Base-by-base conservation (phyloP, 2,113 vertebrate genomes). In the Xyrauchen texanus region DNA sequence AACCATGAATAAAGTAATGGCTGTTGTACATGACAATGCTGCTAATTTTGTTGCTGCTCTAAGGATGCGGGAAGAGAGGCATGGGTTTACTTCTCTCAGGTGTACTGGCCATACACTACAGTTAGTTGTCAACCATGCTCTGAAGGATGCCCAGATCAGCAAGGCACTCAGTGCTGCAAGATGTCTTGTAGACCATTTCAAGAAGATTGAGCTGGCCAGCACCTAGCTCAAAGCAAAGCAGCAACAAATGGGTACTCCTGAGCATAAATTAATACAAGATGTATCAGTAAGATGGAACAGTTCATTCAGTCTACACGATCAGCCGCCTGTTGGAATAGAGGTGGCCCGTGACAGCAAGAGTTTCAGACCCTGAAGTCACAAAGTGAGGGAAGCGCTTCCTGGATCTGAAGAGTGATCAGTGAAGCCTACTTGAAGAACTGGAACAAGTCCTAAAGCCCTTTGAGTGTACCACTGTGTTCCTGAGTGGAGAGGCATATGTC, bases 1-100 rank as follows among this genome's bases (percentile, higher is more conserved):
- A 67, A 75, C 21, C 47, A 3, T 81, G 8, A 34, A 7, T 44
- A 46, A 81, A 21, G 42, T 81, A 58, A 4, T 74, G 45, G 79
- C 12, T 52, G 63, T 84, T 73, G 76, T 76, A 8, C 51, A 84
- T 82, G 78, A 70, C 46, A 82, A 71, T 81, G 74, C 75, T 65
- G 58, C 60, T 8, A 84, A 78, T 72, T 62, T 81, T 69, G 68
- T 81, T 0, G 49, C 57, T n/a, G 76, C 70, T 81, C 65, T 70
- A 2, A 13, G 65, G n/a, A 78, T 81, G 5, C 46, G 81, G 76
- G 79, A 78, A 82, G 79, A 84, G 34, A 81, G 45, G 76, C 21
- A 82, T 67, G 57, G 60, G 4, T 57, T 81, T 58, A 0, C 69
- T 75, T 81, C 65, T 34, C 75, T 7, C 44, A 4, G 49, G 7